Conservation (phyloP, 2,888 invertebrate species). For the Anthophora plumipes region DNA sequence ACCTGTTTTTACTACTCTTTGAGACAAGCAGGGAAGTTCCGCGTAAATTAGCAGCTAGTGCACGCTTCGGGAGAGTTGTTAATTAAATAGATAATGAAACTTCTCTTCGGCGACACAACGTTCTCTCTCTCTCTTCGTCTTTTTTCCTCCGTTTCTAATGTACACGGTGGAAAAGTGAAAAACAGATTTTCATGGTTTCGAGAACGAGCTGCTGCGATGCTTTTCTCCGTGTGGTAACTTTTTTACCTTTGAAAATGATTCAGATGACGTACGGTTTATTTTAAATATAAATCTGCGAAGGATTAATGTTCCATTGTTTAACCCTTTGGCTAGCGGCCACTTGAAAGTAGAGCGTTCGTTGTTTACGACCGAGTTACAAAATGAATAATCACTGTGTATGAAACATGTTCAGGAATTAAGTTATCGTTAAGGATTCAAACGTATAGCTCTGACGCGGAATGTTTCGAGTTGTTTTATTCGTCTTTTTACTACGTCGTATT, state of each 20-base stretch:
- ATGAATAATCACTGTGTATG: no score
- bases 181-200: not conserved
- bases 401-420: no score
- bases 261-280: not conserved
- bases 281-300: no score
- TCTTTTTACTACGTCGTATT: no score
- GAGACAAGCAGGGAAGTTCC: conserved; percentile 12
- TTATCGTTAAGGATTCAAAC: no score
- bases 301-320: no score
- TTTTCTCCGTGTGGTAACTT: not conserved
- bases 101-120: conserved; percentile 19
- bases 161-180: not conserved
- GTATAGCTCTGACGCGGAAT: no score
- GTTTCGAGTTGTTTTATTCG: no score
- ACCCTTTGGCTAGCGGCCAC: no score
- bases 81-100: conserved; percentile 47
- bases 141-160: not conserved
- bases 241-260: not conserved
- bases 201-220: not conserved
- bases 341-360: no score
- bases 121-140: not conserved
- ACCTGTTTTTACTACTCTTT: not conserved
- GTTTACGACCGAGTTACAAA: no score
- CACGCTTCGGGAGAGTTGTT: conserved; percentile 27
- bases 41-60: conserved; percentile 38